phyloP scores from a whole-genome alignment of 2,888 invertebrate species.

The Scrobipalpa atriplicella region DNA sequence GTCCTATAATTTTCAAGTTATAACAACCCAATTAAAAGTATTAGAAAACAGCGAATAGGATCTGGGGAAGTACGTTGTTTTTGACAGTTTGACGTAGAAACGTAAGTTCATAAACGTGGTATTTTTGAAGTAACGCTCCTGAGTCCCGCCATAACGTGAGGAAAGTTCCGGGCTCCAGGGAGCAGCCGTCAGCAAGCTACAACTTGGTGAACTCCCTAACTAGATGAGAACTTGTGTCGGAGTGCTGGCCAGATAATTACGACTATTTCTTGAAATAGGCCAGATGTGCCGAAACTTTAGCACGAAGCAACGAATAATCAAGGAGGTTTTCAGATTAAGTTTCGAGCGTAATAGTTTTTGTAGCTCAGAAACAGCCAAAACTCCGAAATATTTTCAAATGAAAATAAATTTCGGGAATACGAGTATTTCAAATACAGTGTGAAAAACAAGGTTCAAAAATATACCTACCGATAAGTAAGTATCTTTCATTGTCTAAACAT shows the following conservation, averaged over 20 bases:
- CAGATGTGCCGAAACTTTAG: conserved; percentile 3
- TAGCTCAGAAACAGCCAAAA: background rate
- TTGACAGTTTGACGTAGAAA: conserved; percentile 51
- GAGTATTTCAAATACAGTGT: no score
- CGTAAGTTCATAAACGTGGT: conserved; percentile 41
- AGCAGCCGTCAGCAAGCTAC: conserved; percentile 47
- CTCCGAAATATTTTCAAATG: no score
- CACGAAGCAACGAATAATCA: background rate
- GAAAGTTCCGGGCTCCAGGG: conserved; percentile 36
- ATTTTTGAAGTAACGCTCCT: conserved; percentile 43
- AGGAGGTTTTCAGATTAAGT: background rate
- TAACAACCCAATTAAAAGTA: no score
- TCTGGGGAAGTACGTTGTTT: conserved; percentile 39
- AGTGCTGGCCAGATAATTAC: conserved; percentile 23
- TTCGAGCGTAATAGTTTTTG: background rate
- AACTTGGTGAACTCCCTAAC: conserved; percentile 49
- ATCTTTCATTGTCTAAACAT: no score
- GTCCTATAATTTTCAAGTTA: no score
- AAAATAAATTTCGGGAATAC: no score
- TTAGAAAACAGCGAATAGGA: conserved; percentile 30
- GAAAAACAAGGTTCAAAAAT: no score
- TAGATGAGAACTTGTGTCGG: conserved; percentile 40
- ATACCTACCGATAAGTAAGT: no score
- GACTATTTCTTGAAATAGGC: conserved; percentile 24
- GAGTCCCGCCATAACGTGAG: background rate